Evolutionary conservation across 2,113 vertebrate species (phyloP).

Genomic region (Engystomops pustulosus): DNA sequence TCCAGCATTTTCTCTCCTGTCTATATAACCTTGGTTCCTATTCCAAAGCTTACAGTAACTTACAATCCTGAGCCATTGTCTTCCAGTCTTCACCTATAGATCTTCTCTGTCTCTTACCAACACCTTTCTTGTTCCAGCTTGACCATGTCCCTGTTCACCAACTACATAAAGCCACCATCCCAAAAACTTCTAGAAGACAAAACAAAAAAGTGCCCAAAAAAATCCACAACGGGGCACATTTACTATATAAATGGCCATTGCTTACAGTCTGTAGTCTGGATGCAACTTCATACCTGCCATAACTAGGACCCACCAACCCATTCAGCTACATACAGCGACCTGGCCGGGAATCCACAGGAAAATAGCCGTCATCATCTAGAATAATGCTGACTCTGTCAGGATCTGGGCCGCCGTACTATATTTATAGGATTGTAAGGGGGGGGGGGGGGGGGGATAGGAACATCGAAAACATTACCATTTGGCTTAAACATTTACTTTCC

Average conservation of each 20-base stretch:
- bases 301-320: background rate
- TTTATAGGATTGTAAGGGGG: background rate
- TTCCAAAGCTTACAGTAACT: no score
- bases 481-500: conserved; percentile 10
- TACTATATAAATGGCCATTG: no score
- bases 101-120: no score
- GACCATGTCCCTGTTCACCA: no score
- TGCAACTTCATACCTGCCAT: background rate
- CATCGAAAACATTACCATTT: background rate
- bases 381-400: conserved; percentile 40
- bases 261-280: background rate
- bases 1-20: background rate
- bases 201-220: no score
- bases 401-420: background rate
- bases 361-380: background rate
- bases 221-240: no score
- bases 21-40: background rate
- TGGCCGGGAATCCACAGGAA: background rate
- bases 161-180: no score
- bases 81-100: no score
- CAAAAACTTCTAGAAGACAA: no score
- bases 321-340: background rate
- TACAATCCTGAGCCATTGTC: no score
- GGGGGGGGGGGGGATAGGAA: background rate
- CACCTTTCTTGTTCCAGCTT: no score